A percentile compares a stretch with the other conserved stretches of the same genome.
Conservation (phyloP, 2,797 vertebrate genomes). For the Catamblyrhynchus diadema region DNA sequence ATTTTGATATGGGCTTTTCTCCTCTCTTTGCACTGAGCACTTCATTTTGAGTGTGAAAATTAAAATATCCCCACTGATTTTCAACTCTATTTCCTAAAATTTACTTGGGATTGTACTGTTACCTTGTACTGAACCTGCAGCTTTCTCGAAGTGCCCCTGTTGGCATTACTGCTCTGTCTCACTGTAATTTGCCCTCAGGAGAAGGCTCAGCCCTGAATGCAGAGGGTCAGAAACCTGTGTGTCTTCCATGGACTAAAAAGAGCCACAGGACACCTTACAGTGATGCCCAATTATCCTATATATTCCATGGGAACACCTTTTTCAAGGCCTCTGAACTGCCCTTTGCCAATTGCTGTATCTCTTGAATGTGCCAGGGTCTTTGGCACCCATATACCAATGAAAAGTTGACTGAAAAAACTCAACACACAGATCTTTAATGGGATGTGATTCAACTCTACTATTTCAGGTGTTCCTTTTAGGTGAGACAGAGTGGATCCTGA, state of each 20-base stretch:
- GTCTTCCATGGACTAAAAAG: not conserved
- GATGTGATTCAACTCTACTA: not conserved
- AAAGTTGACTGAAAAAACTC: not conserved
- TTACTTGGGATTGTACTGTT: not conserved
- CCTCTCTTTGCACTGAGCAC: not conserved
- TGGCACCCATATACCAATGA: not conserved
- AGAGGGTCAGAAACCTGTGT: not conserved
- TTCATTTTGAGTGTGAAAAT: not conserved
- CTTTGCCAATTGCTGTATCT: not conserved
- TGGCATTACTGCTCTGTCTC: not conserved
- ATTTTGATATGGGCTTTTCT: not conserved
- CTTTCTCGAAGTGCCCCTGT: not conserved
- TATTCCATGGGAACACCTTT: not conserved
- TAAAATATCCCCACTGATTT: not conserved
- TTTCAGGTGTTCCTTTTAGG: not conserved
- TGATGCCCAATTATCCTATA: fast-evolving
- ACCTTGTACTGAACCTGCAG: not conserved
- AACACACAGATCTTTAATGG: not conserved
- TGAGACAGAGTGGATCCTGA: not conserved
- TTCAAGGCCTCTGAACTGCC: not conserved
- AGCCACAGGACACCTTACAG: not conserved
- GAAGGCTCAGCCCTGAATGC: not conserved
- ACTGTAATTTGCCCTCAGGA: not conserved
- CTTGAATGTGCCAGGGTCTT: not conserved
- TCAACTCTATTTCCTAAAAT: not conserved